Percentiles rank a stretch among this genome's conserved stretches.
phyloP scores from a whole-genome alignment of 2,113 vertebrate genomes.

The Scomber scombrus region DNA sequence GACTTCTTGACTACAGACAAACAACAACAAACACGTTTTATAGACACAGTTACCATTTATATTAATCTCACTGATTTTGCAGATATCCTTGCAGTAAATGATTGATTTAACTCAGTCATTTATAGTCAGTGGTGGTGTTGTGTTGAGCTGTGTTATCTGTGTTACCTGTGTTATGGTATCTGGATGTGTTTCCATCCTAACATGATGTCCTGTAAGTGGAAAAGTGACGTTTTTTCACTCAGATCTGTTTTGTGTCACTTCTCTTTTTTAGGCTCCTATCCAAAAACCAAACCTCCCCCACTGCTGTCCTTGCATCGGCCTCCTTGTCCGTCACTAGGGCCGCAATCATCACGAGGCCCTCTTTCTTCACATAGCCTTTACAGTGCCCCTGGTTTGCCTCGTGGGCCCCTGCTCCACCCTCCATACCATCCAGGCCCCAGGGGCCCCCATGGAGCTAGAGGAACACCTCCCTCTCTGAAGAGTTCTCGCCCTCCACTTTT shows the following conservation, averaged over 20 bases:
- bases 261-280: constrained; percentile 55
- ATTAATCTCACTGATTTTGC: too few species aligned
- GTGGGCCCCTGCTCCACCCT: constrained; percentile 66
- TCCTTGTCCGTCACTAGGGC: constrained; percentile 63
- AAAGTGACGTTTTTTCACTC: neutral
- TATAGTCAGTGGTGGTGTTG: too few species aligned
- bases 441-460: constrained; percentile 51
- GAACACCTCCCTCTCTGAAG: constrained; percentile 72
- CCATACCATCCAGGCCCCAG: constrained; percentile 53
- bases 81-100: too few species aligned
- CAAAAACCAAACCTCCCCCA: constrained; percentile 80
- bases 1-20: neutral
- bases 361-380: constrained; percentile 45
- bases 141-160: too few species aligned
- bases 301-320: constrained; percentile 77
- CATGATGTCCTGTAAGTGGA: neutral
- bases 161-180: too few species aligned
- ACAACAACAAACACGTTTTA: too few species aligned
- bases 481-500: constrained; percentile 76
- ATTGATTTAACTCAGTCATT: too few species aligned
- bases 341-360: constrained; percentile 35
- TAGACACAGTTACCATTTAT: too few species aligned
- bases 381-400: constrained; percentile 22
- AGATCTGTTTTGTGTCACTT: neutral
- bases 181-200: neutral